Conservation (phyloP, 2,888 invertebrate genomes). For the Hymenopus coronatus region DNA sequence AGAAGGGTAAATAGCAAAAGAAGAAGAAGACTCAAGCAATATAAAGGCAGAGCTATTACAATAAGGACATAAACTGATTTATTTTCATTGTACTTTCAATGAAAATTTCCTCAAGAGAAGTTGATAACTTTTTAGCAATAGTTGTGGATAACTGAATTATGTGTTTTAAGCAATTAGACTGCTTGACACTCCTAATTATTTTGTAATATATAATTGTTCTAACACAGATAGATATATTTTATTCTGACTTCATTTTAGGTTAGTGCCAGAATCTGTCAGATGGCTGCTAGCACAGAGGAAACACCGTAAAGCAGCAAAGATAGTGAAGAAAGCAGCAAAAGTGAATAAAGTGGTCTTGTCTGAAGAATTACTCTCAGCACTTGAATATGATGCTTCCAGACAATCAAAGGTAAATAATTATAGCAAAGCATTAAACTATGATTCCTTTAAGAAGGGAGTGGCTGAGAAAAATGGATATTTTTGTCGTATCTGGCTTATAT, state of each 20-base stretch:
- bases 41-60: too few relatives aligned
- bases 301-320: conserved; percentile 53
- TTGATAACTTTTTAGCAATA: too few relatives aligned
- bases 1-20: too few relatives aligned
- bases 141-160: background rate
- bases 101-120: too few relatives aligned
- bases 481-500: background rate
- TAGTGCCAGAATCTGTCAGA: conserved; percentile 63
- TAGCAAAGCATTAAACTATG: background rate
- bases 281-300: conserved; percentile 61
- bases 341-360: conserved; percentile 45
- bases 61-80: too few relatives aligned
- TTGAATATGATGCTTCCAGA: conserved; percentile 41
- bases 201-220: background rate
- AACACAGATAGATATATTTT: background rate
- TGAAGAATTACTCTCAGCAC: conserved; percentile 47
- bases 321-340: conserved; percentile 57
- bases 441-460: background rate
- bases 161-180: background rate
- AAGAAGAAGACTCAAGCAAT: too few relatives aligned
- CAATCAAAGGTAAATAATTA: background rate
- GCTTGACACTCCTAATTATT: background rate
- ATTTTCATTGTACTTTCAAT: too few relatives aligned
- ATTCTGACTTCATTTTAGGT: conserved; percentile 42
- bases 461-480: background rate